A percentile compares a stretch with the other conserved stretches of the same genome.
Conservation (phyloP, 2,888 invertebrate genomes). For the Phyto melanocephala region DNA sequence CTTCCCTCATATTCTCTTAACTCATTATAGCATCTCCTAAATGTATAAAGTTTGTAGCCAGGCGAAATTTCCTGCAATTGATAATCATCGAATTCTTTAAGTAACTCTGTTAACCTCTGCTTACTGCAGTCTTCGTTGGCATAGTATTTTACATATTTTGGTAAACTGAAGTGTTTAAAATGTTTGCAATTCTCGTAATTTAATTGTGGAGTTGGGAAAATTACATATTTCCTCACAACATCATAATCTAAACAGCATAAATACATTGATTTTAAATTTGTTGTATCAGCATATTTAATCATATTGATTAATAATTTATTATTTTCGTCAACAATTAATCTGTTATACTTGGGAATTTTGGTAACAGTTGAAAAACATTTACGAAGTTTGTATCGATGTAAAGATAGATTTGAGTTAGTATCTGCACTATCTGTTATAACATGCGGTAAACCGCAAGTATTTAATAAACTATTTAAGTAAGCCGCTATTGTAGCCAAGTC, state of each 20-base stretch:
- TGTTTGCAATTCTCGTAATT: constrained; percentile 13
- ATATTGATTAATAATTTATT: constrained; percentile 69
- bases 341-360: constrained; percentile 68
- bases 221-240: constrained; percentile 65
- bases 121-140: constrained; percentile 68
- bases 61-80: constrained; percentile 66
- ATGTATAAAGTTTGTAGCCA: constrained; percentile 67
- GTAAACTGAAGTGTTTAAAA: constrained; percentile 64
- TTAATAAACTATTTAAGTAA: constrained; percentile 72
- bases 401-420: constrained; percentile 38
- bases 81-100: constrained; percentile 67
- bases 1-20: constrained; percentile 68
- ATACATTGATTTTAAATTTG: constrained; percentile 66
- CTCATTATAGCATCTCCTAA: constrained; percentile 67
- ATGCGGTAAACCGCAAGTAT: constrained; percentile 66
- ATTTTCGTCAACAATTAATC: constrained; percentile 69
- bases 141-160: constrained; percentile 69
- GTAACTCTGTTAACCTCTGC: constrained; percentile 68
- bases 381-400: constrained; percentile 61
- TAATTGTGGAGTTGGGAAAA: neutral
- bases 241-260: constrained; percentile 72
- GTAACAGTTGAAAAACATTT: constrained; percentile 69
- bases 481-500: constrained; percentile 68
- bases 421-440: constrained; percentile 37
- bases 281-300: constrained; percentile 66